Evolutionary conservation across 92 coral and sea anemone species (phyloP).

Genomic region (Blastomussa wellsi): DNA sequence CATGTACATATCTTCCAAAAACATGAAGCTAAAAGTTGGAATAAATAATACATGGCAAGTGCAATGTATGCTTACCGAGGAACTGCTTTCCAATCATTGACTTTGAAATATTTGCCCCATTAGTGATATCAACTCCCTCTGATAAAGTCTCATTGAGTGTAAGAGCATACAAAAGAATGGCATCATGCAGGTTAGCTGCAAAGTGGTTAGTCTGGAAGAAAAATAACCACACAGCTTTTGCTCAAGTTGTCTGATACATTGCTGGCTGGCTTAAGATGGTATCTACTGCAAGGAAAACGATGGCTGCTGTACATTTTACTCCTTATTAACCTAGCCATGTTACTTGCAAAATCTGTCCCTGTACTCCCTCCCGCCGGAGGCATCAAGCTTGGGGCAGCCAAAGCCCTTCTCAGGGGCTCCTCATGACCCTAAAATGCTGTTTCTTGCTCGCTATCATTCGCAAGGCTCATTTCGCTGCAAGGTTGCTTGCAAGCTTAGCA

Average conservation of each 20-base stretch:
- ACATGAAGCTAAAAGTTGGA: background rate
- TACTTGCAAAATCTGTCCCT: too few relatives aligned
- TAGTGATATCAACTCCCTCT: conserved; percentile 15
- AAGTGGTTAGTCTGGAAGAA: conserved; percentile 53
- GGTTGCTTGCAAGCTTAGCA: too few relatives aligned
- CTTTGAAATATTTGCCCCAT: conserved; percentile 45
- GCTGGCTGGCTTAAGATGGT: background rate
- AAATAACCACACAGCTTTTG: background rate
- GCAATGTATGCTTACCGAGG: conserved; percentile 43
- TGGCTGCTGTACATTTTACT: too few relatives aligned
- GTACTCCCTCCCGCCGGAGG: too few relatives aligned
- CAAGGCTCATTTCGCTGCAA: too few relatives aligned
- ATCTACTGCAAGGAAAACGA: too few relatives aligned
- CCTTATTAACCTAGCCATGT: too few relatives aligned
- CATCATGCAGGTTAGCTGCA: conserved; percentile 69
- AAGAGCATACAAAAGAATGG: conserved; percentile 69
- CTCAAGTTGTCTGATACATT: background rate
- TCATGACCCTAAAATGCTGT: too few relatives aligned
- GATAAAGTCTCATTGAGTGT: conserved; percentile 59
- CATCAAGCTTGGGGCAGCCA: too few relatives aligned
- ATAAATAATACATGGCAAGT: background rate
- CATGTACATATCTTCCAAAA: too few relatives aligned
- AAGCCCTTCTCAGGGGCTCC: too few relatives aligned
- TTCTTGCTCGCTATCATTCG: too few relatives aligned
- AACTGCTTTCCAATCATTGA: conserved; percentile 57